phyloP scores from a whole-genome alignment of 37 sponge, comb jelly and placozoan species.

The Corticium candelabrum region DNA sequence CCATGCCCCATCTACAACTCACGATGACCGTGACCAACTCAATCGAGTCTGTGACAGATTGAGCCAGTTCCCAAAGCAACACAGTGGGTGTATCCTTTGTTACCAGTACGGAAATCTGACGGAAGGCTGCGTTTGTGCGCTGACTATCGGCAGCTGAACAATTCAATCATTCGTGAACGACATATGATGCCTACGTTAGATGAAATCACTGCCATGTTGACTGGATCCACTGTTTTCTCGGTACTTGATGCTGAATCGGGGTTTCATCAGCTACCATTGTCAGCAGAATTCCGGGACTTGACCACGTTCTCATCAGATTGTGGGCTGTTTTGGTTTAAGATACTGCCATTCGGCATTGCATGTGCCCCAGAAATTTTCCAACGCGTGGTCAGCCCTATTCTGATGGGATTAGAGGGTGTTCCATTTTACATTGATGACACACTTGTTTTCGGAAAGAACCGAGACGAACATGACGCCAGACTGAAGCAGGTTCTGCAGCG shows the following conservation, averaged over 20 bases:
- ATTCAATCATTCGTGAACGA: too few species aligned
- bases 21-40: not conserved
- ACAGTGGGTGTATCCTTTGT: not conserved
- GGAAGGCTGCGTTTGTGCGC: slow-evolving; percentile 8
- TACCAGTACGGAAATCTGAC: slow-evolving; percentile 13
- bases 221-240: slow-evolving; percentile 9
- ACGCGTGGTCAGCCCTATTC: not conserved
- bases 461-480: slow-evolving; percentile 2
- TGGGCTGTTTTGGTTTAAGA: slow-evolving; percentile 11
- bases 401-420: too few species aligned
- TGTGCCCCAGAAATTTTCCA: slow-evolving; percentile 22
- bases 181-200: slow-evolving; percentile 13
- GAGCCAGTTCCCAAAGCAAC: not conserved
- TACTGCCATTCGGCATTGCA: too few species aligned
- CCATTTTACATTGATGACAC: slow-evolving; percentile 19
- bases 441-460: slow-evolving; percentile 11
- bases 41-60: too few species aligned
- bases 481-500: too few species aligned
- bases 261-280: slow-evolving; percentile 11
- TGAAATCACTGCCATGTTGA: slow-evolving; percentile 9
- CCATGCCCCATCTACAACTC: not conserved
- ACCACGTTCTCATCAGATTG: slow-evolving; percentile 9
- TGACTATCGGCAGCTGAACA: not conserved
- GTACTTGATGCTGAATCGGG: too few species aligned
- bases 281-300: slow-evolving; percentile 1